These are phyloP conservation scores for Talpa occidentalis DNA, from an alignment of 2,113 vertebrate species.

Conservation along the genomic window DNA sequence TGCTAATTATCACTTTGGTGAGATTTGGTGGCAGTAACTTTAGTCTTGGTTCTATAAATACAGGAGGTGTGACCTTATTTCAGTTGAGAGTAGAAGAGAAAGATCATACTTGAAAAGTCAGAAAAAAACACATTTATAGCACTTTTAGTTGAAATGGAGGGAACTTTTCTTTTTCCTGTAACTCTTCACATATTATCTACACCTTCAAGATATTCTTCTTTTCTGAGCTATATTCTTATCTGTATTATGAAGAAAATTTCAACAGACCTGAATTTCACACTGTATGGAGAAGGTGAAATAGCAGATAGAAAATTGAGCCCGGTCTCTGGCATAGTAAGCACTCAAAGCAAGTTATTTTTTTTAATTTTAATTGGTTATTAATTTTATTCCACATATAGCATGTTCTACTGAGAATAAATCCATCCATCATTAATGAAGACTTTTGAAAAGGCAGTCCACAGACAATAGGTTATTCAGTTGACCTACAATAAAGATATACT, in stretches of 20 bases:
- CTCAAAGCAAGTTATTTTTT: not conserved
- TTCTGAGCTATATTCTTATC: not conserved
- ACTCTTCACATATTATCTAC: not conserved
- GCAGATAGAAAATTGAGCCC: not conserved
- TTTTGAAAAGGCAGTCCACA: constrained; percentile 1
- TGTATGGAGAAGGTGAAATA: not conserved
- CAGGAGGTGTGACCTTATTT: not conserved
- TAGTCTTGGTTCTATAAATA: not conserved
- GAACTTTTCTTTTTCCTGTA: not conserved
- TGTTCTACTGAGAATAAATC: not conserved
- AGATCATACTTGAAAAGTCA: not conserved
- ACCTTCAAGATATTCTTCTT: not conserved
- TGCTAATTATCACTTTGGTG: constrained; percentile 3
- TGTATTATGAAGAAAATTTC: not conserved
- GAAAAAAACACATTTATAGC: not conserved
- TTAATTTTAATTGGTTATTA: constrained; percentile 23
- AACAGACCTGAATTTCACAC: not conserved
- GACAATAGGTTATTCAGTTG: not conserved
- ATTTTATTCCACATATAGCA: not conserved
- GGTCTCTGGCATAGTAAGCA: not conserved
- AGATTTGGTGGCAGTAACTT: constrained; percentile 20
- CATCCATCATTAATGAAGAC: not conserved
- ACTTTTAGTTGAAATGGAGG: not conserved
- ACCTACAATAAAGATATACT: not conserved
- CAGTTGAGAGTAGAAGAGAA: not conserved